Evolutionary conservation across 2,888 invertebrate genomes (phyloP).

Genomic region (Rotaria sp.): DNA sequence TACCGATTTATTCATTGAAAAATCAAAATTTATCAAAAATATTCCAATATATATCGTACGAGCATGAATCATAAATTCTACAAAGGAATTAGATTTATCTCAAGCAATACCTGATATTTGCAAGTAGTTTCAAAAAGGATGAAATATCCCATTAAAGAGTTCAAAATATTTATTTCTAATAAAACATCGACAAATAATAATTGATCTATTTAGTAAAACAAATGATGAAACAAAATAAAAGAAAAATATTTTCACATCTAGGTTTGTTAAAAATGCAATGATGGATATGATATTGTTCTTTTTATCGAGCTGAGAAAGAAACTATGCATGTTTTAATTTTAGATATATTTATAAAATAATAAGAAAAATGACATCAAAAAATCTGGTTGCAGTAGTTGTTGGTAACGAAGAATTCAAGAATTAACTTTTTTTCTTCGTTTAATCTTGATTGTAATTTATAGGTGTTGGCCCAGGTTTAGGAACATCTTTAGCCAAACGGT

Average conservation of each 20-base stretch:
- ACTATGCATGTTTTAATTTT: not conserved
- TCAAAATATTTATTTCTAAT: too few species aligned
- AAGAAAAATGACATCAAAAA: not conserved
- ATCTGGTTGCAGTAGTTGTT: not conserved
- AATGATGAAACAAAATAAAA: not conserved
- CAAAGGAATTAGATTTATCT: too few species aligned
- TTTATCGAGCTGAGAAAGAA: not conserved
- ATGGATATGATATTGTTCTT: not conserved
- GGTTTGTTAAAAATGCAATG: not conserved
- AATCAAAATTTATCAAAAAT: too few species aligned
- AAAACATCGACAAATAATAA: too few species aligned
- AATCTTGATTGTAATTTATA: not conserved
- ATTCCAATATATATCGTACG: too few species aligned
- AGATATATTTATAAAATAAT: not conserved
- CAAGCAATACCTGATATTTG: too few species aligned
- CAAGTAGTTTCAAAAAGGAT: too few species aligned
- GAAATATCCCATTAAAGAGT: too few species aligned
- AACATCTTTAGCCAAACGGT: not conserved
- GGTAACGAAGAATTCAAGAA: not conserved
- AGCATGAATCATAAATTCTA: too few species aligned
- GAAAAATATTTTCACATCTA: not conserved
- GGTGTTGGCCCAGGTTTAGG: not conserved
- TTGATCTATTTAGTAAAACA: too few species aligned
- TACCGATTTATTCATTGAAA: too few species aligned
- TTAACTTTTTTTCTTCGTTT: too few species aligned